A percentile compares a stretch with the other conserved stretches of the same genome.
Conservation (phyloP, 2,888 invertebrate genomes). For the Xylophagus ater region DNA sequence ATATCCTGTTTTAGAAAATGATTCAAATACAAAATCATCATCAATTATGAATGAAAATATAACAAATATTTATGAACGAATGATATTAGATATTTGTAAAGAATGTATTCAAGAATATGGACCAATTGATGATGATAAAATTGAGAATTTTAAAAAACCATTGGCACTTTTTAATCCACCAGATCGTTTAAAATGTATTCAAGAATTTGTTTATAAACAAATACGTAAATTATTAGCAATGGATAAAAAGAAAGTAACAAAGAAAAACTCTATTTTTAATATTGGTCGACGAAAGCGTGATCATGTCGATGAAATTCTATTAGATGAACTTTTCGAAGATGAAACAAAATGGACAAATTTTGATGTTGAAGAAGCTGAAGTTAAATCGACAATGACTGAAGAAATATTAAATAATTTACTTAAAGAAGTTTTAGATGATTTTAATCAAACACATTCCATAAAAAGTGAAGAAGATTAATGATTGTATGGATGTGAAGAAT, state of each 20-base stretch:
- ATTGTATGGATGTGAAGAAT: too few relatives aligned
- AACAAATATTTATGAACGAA: slow-evolving; percentile 44
- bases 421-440: slow-evolving; percentile 36
- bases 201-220: slow-evolving; percentile 43
- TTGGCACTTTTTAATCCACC: slow-evolving; percentile 37
- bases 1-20: slow-evolving; percentile 17
- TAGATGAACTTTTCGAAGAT: slow-evolving; percentile 58
- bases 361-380: slow-evolving; percentile 55
- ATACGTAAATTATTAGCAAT: slow-evolving; percentile 42
- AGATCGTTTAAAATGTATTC: slow-evolving; percentile 40
- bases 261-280: slow-evolving; percentile 20
- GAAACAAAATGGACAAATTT: slow-evolving; percentile 65
- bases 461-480: too few relatives aligned
- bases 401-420: slow-evolving; percentile 46
- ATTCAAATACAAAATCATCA: slow-evolving; percentile 24
- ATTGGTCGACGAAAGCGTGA: slow-evolving; percentile 56
- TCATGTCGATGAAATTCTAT: slow-evolving; percentile 58
- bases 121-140: slow-evolving; percentile 36
- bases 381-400: slow-evolving; percentile 50
- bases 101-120: slow-evolving; percentile 44
- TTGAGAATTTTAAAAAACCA: slow-evolving; percentile 34
- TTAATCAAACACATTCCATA: too few relatives aligned
- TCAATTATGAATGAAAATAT: slow-evolving; percentile 31
- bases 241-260: slow-evolving; percentile 42
- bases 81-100: slow-evolving; percentile 51